Conservation (phyloP, 2,888 invertebrate genomes). For the Tenthredo livida region DNA sequence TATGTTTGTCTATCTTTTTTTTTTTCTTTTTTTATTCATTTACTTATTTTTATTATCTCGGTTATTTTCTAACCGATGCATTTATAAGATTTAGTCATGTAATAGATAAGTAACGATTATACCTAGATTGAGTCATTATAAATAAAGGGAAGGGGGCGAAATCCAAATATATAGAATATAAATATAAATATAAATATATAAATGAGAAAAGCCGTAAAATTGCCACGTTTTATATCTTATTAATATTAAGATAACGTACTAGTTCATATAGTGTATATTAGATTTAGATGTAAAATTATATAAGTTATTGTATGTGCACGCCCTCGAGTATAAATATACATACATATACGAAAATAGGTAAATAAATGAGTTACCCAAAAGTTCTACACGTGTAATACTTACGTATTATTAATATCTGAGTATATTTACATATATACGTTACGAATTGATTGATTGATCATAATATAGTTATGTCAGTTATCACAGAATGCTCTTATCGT, state of each 20-base stretch:
- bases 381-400: background rate
- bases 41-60: background rate
- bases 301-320: conserved; percentile 21
- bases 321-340: background rate
- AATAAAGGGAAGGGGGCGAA: background rate
- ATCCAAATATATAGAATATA: conserved; percentile 23
- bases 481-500: conserved; percentile 50
- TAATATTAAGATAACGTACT: conserved; percentile 57
- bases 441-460: background rate
- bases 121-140: conserved; percentile 27
- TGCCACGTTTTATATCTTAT: conserved; percentile 60
- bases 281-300: background rate
- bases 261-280: conserved; percentile 27
- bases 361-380: background rate
- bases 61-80: conserved; percentile 55
- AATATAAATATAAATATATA: background rate
- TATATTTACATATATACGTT: conserved; percentile 10
- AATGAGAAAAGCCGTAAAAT: conserved; percentile 53
- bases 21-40: background rate
- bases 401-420: conserved; percentile 19
- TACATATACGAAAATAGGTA: background rate
- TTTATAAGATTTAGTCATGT: conserved; percentile 58
- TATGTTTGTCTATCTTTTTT: background rate
- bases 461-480: background rate
- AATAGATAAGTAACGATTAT: conserved; percentile 36